Conservation (phyloP, 2,888 invertebrate genomes). For the Drosophila setosimentum region DNA sequence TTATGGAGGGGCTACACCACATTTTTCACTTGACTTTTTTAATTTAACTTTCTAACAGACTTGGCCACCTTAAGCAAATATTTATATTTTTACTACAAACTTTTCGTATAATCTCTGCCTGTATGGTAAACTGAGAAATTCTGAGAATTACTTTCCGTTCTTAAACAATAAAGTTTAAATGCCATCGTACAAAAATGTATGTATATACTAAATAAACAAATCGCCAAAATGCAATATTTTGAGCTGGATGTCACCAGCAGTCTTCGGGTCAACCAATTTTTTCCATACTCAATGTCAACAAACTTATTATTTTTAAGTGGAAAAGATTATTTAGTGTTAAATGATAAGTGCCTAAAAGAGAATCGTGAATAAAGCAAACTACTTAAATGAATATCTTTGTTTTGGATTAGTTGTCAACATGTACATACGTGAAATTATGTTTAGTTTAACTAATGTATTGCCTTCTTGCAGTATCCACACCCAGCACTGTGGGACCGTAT, state of each 20-base stretch:
- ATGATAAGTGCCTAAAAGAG: neutral
- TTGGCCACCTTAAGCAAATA: neutral
- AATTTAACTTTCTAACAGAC: neutral
- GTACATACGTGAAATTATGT: neutral
- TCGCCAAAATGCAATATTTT: neutral
- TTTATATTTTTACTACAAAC: neutral
- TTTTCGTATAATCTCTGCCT: neutral
- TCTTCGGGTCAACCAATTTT: neutral
- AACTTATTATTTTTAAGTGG: neutral
- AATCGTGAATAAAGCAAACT: neutral
- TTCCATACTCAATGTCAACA: neutral
- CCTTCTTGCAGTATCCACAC: conserved; percentile 76
- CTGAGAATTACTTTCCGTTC: neutral
- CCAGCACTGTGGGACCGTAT: conserved; percentile 85
- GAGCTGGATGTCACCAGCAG: too few species aligned
- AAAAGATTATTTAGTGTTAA: neutral
- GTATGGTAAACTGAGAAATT: neutral
- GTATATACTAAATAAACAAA: too few species aligned
- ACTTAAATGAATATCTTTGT: neutral
- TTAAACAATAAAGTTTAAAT: neutral
- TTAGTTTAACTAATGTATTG: neutral
- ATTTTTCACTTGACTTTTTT: neutral
- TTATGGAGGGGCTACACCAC: neutral
- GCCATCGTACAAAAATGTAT: neutral
- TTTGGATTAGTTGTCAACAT: neutral